Evolutionary conservation across 2,113 vertebrate species (phyloP), one percentile per base, ranked within the genome.

Genomic region (Pachycephala philippinensis): DNA sequence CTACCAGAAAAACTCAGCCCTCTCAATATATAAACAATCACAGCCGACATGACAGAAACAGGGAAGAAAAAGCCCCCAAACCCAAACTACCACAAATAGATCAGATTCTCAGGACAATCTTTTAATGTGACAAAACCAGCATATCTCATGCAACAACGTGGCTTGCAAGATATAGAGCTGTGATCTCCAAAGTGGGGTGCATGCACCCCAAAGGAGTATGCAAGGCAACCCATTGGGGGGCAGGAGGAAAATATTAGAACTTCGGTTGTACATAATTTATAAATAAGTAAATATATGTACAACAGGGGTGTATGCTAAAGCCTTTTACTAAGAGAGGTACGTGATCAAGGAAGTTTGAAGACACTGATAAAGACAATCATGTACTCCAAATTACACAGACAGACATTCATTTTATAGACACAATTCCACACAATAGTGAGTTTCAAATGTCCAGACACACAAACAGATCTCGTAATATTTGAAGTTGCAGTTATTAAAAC

Each of bases 401-500:
- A 75, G 11, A 52, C 16, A 69, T 83, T 87, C 15, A 47, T 61
- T 64, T 86, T 68, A 42, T 4, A 72, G 70, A 77, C 45, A 69
- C 3, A 13, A 71, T 84, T 77, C 10, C 39, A 52, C 59, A 64
- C 35, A 59, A 49, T 10, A 65, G 27, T 54, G 37, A 72, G 28
- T 28, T 85, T 63, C 56, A 89, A 84, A 81, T 92, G 87, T 59
- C 57, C 75, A 68, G 82, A 79, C 42, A 54, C 22, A 81, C 63
- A 92, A 86, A 84, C 47, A 89, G 39, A 71, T 88, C 53, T 85
- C 12, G 2, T 75, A 85, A 65, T 61, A 89, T 69, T 89, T 83
- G 70, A 89, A 79, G 33, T 28, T 87, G 33, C 72, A 76, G 68
- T 88, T 93, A 63, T 84, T 94, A 82, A 94, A 96, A 95, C 75